Evolutionary conservation across 37 sponge, comb jelly and placozoan genomes (phyloP).

Genomic region (Chondrilla cf. caribensis): DNA sequence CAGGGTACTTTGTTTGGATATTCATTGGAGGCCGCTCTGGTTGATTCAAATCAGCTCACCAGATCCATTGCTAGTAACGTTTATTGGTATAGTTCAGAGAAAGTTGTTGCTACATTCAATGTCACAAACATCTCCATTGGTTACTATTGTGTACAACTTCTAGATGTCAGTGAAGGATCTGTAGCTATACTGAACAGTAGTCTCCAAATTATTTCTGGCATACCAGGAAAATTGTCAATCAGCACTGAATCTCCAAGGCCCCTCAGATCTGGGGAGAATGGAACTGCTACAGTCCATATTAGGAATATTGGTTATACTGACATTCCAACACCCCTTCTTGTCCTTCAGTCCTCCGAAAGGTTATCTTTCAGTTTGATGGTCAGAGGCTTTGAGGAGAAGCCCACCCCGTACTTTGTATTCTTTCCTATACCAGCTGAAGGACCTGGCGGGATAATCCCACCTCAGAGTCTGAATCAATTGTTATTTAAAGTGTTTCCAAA

Average conservation of each 20-base stretch:
- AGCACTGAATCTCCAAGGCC: not conserved
- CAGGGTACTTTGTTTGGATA: constrained; percentile 32
- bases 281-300: not conserved
- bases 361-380: not conserved
- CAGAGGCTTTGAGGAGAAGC: not conserved
- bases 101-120: constrained; percentile 38
- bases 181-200: not conserved
- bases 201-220: constrained; percentile 17
- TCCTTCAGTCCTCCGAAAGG: not conserved
- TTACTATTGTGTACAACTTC: constrained; percentile 1
- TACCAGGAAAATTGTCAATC: constrained; percentile 14
- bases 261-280: not conserved
- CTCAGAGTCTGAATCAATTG: not conserved
- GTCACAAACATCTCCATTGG: not conserved
- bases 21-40: not conserved
- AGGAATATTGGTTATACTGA: constrained; percentile 32
- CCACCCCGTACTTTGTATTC: not conserved
- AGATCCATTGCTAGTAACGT: not conserved
- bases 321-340: not conserved
- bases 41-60: not conserved
- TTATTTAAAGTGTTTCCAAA: not conserved
- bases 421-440: constrained; percentile 6
- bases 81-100: constrained; percentile 36
- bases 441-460: constrained; percentile 30
- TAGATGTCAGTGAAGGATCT: not conserved